Evolutionary conservation across 2,113 vertebrate species (phyloP), one percentile per base, ranked within the genome.

Genomic region (Pitta sordida): DNA sequence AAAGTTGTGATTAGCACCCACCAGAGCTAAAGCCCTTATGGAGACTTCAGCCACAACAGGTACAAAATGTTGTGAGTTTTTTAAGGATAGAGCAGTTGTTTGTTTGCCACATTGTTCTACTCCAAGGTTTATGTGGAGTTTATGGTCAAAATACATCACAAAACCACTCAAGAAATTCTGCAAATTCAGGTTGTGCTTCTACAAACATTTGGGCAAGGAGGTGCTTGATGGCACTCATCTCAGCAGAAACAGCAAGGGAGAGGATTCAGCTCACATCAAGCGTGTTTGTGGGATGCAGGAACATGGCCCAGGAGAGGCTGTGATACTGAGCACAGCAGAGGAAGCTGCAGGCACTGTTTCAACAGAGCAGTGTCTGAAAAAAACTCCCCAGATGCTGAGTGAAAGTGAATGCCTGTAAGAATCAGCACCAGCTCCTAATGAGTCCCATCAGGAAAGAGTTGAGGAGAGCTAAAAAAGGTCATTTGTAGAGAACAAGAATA

Each of bases 401-500:
- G 94, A 95, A 96, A 95, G 95, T 93, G 94, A 96, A 95, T 70
- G 94, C 63, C 64, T 94, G 16, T 76, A 88, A 83, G 80, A 91
- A 92, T 90, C 88, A 94, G 82, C 94, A 95, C 84, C 90, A 96
- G 90, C 68, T 90, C 87, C 82, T 96, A 96, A 96, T 96, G 87
- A 96, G 95, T 95, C 96, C 96, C 96, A 96, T 96, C 93, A 96
- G 94, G 95, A 95, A 95, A 90, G 68, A 94, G 75, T 75, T 44
- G 87, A 86, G 94, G 91, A 95, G 71, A 94, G 94, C 96, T 96
- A 96, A 96, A 96, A 96, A 96, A 96, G 96, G 96, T 94, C 82
- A 95, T 96, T 96, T 96, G 79, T 52, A 63, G 63, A 93, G 93
- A 96, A 88, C 91, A 46, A 95, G 94, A 96, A 96, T 95, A 96